phyloP scores from a whole-genome alignment of 2,888 invertebrate species.

The Leptinotarsa tumamoca region DNA sequence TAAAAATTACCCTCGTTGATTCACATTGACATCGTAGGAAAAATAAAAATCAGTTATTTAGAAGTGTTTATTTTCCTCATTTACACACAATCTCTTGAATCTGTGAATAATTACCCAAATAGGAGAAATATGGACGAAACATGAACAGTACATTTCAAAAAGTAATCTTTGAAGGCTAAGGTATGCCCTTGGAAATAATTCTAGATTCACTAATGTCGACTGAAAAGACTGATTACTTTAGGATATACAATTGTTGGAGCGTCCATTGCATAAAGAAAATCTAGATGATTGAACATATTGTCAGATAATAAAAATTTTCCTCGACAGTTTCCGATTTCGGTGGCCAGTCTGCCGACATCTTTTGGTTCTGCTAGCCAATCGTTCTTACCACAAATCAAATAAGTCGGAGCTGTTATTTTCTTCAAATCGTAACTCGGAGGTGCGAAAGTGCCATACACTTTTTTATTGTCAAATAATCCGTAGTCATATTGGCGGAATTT shows the following conservation, averaged over 20 bases:
- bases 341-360: conserved; percentile 55
- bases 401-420: conserved; percentile 63
- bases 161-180: no score
- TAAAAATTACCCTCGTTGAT: no score
- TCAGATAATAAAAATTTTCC: conserved; percentile 56
- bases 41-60: no score
- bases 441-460: conserved; percentile 56
- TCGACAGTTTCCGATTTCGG: conserved; percentile 55
- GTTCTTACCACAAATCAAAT: conserved; percentile 66
- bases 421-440: conserved; percentile 66
- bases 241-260: conserved; percentile 56
- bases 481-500: conserved; percentile 70
- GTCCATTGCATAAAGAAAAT: conserved; percentile 51
- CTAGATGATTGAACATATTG: conserved; percentile 58
- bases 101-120: no score
- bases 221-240: conserved; percentile 53
- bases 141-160: no score
- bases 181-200: no score
- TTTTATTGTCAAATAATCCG: conserved; percentile 60
- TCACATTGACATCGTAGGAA: no score
- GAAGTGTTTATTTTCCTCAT: no score
- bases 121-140: no score
- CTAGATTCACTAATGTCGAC: conserved; percentile 8
- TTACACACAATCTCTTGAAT: no score
- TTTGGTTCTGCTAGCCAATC: conserved; percentile 67